These are phyloP conservation scores for Pinctada fucata DNA, from an alignment of 2,888 invertebrate species.

Conservation along the genomic window DNA sequence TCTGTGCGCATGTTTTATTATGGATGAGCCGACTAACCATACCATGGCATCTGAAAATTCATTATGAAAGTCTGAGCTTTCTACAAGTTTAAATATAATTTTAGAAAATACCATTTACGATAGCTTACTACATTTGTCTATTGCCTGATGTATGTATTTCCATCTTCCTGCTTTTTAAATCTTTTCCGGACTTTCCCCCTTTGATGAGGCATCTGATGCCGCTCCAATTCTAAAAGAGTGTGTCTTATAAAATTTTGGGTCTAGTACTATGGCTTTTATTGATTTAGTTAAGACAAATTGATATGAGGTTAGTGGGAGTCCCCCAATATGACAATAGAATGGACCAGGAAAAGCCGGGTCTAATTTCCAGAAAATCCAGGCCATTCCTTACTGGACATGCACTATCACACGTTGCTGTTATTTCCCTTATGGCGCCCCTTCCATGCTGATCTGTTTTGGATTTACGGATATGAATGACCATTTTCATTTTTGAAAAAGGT, in stretches of 20 bases:
- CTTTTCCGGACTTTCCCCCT: conserved; percentile 17
- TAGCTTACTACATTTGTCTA: background rate
- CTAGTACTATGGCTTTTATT: background rate
- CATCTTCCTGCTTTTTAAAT: conserved; percentile 34
- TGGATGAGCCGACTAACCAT: conserved; percentile 13
- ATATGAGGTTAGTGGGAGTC: conserved; percentile 32
- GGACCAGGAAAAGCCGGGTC: conserved; percentile 8
- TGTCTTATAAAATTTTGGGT: conserved; percentile 9
- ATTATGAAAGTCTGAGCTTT: too few species aligned
- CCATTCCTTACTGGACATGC: conserved; percentile 21
- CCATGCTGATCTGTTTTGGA: conserved; percentile 38
- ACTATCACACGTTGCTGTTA: background rate
- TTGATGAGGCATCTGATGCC: conserved; percentile 25
- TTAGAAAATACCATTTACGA: too few species aligned
- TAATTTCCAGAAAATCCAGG: conserved; percentile 4
- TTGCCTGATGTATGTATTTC: conserved; percentile 33
- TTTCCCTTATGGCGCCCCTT: background rate
- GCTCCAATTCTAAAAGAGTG: conserved; percentile 40
- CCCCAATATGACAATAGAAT: conserved; percentile 32
- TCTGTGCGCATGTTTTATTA: background rate
- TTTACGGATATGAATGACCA: too few species aligned
- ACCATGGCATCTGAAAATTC: background rate
- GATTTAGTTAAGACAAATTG: conserved; percentile 37
- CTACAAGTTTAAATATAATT: too few species aligned
- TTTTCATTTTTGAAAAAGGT: too few species aligned